Evolutionary conservation across 1,140 invertebrate genomes (phyloP).

Genomic region (Archegozetes longisetosus): DNA sequence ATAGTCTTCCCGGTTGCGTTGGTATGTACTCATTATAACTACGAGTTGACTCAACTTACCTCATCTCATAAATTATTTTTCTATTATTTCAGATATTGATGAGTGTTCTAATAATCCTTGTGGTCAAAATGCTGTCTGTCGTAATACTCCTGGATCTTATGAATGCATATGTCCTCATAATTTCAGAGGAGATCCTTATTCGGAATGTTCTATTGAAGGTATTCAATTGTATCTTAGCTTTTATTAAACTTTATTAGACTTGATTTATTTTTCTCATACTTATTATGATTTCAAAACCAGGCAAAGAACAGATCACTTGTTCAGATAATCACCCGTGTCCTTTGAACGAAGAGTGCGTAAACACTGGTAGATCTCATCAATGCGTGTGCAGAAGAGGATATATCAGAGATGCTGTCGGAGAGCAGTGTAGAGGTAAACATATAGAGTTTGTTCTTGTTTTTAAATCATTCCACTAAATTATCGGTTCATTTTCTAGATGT

Average conservation of each 20-base stretch:
- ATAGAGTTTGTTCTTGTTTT: conserved; percentile 77
- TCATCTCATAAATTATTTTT: too few relatives aligned
- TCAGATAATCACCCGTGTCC: conserved; percentile 56
- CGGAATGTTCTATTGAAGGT: conserved; percentile 52
- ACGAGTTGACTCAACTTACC: too few relatives aligned
- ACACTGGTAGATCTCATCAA: conserved; percentile 42
- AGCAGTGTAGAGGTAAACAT: conserved; percentile 51
- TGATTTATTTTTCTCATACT: not conserved
- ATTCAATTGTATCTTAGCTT: conserved; percentile 57
- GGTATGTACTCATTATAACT: too few relatives aligned
- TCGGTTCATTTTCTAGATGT: conserved; percentile 58
- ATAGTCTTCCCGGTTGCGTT: conserved; percentile 52
- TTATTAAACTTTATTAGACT: not conserved
- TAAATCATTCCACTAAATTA: conserved; percentile 68
- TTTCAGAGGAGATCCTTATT: conserved; percentile 59
- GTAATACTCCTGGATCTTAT: conserved; percentile 24
- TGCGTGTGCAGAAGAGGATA: conserved; percentile 27
- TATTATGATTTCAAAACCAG: not conserved
- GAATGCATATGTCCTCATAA: conserved; percentile 64
- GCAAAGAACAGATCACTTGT: conserved; percentile 25
- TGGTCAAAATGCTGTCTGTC: conserved; percentile 22
- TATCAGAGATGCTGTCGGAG: conserved; percentile 25
- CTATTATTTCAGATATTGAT: conserved; percentile 22
- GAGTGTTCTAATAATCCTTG: conserved; percentile 20
- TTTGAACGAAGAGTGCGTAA: conserved; percentile 77